Evolutionary conservation across 37 sponge, comb jelly and placozoan species (phyloP), one percentile per base, ranked within the genome.

Genomic region (Chondrosia reniformis): DNA sequence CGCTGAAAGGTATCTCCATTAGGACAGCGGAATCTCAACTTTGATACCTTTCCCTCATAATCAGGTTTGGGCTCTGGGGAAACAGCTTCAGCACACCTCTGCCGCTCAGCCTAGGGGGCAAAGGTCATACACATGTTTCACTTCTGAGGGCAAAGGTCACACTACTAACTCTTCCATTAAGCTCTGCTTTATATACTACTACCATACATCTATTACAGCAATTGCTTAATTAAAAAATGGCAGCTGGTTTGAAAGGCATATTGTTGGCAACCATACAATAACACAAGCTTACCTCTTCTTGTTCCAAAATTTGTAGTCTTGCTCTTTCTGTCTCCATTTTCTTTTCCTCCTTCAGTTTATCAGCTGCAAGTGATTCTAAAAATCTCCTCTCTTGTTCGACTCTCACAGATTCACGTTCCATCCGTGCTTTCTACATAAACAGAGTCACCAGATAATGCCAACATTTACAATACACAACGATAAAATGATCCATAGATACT

Each of bases 371-470:
- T 40, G 93, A 93, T 63, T 81, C 94, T 45, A 73, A 67, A 43
- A 87, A 92, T 2, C 87, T 90, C 69, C 37, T 17, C 66, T 95
- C 92, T 75, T 92, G 96, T 39, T 84, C 85, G 38, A 58, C 76
- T 46, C 81, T 92, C 81, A 95, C 89, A 24, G 33, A 13, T 46
- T 89, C 89, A 49, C 93, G 46, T 0, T 37, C 83, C 33, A 67
- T 13, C 39, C 96, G 78, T 15, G 88, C 91, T 31, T 33, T 45
- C 91, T 95, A 76, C 22, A 43, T n/a, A 33, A 3, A 24, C 21
- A n/a, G n/a, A n/a, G n/a, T n/a, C n/a, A n/a, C n/a, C n/a, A n/a
- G n/a, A n/a, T n/a, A n/a, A n/a, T n/a, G n/a, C n/a, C n/a, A n/a
- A n/a, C n/a, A n/a, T n/a, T n/a, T n/a, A n/a, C n/a, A n/a, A n/a